A percentile compares a stretch with the other conserved stretches of the same genome.
These are phyloP conservation scores for Istiophorus platypterus DNA, from an alignment of 2,113 vertebrate genomes.

Conservation along the genomic window DNA sequence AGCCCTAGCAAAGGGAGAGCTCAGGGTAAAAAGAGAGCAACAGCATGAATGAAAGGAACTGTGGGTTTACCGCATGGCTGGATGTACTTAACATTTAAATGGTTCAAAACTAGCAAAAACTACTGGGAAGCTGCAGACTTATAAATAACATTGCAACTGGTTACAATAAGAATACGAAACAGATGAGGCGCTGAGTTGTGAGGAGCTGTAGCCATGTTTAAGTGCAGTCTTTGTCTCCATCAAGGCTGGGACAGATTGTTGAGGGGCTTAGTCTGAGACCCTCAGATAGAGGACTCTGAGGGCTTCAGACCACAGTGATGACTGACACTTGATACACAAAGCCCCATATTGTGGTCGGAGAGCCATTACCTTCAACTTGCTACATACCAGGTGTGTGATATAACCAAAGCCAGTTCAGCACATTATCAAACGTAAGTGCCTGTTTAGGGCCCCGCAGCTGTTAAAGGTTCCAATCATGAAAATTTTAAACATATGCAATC, in stretches of 20 bases:
- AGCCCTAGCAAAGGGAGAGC: slow-evolving; percentile 68
- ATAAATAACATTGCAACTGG: slow-evolving; percentile 97
- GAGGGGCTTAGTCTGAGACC: slow-evolving; percentile 65
- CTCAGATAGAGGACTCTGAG: slow-evolving; percentile 60
- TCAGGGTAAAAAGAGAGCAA: slow-evolving; percentile 68
- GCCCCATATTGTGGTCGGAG: slow-evolving; percentile 73
- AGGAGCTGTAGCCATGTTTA: slow-evolving; percentile 72
- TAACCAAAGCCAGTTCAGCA: slow-evolving; percentile 66
- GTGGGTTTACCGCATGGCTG: slow-evolving; percentile 91
- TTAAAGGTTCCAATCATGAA: slow-evolving; percentile 47
- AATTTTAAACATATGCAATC: slow-evolving; percentile 47
- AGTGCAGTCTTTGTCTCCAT: slow-evolving; percentile 76
- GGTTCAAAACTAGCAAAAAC: slow-evolving; percentile 91
- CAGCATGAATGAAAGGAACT: slow-evolving; percentile 91
- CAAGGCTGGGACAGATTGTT: slow-evolving; percentile 63
- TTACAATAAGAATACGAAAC: slow-evolving; percentile 93
- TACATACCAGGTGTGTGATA: slow-evolving; percentile 81
- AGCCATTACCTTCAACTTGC: slow-evolving; percentile 64
- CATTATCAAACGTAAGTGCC: slow-evolving; percentile 71
- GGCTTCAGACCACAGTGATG: slow-evolving; percentile 72
- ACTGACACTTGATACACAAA: slow-evolving; percentile 81
- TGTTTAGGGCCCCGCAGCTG: slow-evolving; percentile 61
- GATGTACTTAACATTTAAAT: slow-evolving; percentile 93
- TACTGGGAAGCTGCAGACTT: slow-evolving; percentile 93
- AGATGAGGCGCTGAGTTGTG: slow-evolving; percentile 87